Evolutionary conservation across 2,888 invertebrate genomes (phyloP).

Genomic region (Meiosimyza decipiens): DNA sequence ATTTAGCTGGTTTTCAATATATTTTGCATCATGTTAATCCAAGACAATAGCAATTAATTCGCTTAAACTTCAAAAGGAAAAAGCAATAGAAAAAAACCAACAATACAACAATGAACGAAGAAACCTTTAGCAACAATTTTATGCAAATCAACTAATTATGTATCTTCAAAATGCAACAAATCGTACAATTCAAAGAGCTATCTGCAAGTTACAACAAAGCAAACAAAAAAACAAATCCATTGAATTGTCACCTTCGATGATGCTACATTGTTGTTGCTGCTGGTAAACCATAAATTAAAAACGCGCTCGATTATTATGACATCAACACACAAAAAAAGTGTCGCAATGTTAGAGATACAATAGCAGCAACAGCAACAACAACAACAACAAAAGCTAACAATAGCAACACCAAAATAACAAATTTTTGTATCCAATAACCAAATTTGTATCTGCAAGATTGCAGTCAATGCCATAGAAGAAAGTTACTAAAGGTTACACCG

Average conservation of each 20-base stretch:
- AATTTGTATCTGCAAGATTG: constrained; percentile 26
- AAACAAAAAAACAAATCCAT: too few relatives aligned
- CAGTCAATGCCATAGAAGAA: constrained; percentile 13
- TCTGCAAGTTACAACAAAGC: too few relatives aligned
- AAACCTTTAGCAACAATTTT: too few relatives aligned
- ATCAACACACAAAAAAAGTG: constrained; percentile 49
- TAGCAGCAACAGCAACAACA: constrained; percentile 19
- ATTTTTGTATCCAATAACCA: constrained; percentile 24
- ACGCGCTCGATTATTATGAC: constrained; percentile 38
- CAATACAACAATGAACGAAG: too few relatives aligned
- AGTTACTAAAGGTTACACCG: constrained; percentile 1
- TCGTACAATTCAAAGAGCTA: too few relatives aligned
- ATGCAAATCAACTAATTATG: too few relatives aligned
- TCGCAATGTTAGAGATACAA: constrained; percentile 30
- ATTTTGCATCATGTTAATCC: too few relatives aligned
- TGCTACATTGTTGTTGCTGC: not conserved
- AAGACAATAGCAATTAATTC: too few relatives aligned
- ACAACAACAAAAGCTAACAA: constrained; percentile 7
- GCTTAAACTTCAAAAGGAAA: too few relatives aligned
- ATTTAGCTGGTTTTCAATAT: too few relatives aligned
- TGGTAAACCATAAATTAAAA: not conserved
- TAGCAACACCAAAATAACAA: constrained; percentile 8
- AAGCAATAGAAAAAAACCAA: too few relatives aligned
- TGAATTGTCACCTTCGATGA: not conserved
- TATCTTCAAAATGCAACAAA: too few relatives aligned